Base-by-base conservation (phyloP, 2,113 vertebrate species). In the Macroglossus sobrinus region DNA sequence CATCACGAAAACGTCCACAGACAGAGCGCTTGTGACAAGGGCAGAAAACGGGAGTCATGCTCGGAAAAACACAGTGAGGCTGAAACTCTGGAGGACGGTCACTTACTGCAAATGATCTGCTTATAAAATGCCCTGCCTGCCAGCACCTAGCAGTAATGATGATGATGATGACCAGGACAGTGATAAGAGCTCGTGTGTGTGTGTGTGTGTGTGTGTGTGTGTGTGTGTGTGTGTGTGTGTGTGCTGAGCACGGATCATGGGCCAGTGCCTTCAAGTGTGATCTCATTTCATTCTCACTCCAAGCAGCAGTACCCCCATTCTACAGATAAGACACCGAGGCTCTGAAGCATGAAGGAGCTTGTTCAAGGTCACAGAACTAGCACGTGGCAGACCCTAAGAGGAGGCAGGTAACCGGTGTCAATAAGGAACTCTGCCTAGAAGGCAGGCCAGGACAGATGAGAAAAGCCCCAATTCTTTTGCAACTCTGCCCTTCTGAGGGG, bases 201-300 rank as follows among this genome's bases (percentile, higher is more conserved):
- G 28, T 26, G 43, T 26, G 24, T 24, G n/a, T 7, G 38, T n/a
- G 38, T 5, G 50, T 50, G 47, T 50, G 47, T 19, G 38, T 5
- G 50, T 50, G 47, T 50, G 47, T 19, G 38, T 5, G 50, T 50
- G 47, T 50, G 47, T 19, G 28, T 26, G 43, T 26, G 24, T 24
- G n/a, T 7, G 38, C 16, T 15, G 47, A 47, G 57, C 5, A 0
- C 40, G 13, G 21, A 0, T 1, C 24, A 2, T 1, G 1, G 88
- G 35, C 30, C 45, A 30, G 47, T 4, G 38, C 24, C 57, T 47
- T 21, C 11, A 7, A 28, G 59, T 8, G 43, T 13, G 0, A 3
- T 45, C 47, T 68, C 86, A 9, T 24, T 43, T n/a, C 78, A 21
- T 40, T 63, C 55, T 57, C 38, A n/a, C 66, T 47, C 57, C 2